Evolutionary conservation across 1,140 invertebrate genomes (phyloP), one percentile per base, ranked within the genome.

Genomic region (Calliphora vicina): DNA sequence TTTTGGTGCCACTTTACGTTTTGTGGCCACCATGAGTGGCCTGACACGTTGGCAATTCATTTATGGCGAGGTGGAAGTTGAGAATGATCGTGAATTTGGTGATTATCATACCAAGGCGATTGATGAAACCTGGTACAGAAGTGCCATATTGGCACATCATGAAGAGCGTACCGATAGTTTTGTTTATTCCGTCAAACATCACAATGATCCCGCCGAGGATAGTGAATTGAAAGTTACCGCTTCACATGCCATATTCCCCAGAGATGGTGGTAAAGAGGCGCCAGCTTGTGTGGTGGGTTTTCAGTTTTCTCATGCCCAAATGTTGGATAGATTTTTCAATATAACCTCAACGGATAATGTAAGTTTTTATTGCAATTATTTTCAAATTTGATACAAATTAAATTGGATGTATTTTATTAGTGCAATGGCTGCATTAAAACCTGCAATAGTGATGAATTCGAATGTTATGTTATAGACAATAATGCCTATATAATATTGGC

Each of bases 51-150:
- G 96, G 96, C 94, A 96, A 88, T 93, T 95, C 85, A 93, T 95
- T 8, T 92, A 92, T 84, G 93, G 93, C 27, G 91, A 93, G 25
- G 91, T 88, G 74, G 89, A 91, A 74, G 88, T 90, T 15, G 87
- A 88, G 0, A 86, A 87, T 61, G 89, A 88, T 87, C 95, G 94
- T 13, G 94, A 95, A 83, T 97, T 97, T 88, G 95, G 96, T 25
- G 94, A 96, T 85, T 91, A 93, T 26, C 94, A 97, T 88, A 94
- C 93, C 17, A 93, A 93, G 81, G 95, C 97, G 0, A 96, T 97
- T 23, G 96, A 98, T 88, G 97, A 98, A 89, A 94, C 95, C 0
- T 99, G 97, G 96, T 99, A 99, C 88, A 96, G 96, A 88, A 94
- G 96, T 74, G 97, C 97, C 2, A 96, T 98, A 4, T 93, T 98